Conservation (phyloP, 2,797 vertebrate genomes). For the Chromobotia macracanthus region DNA sequence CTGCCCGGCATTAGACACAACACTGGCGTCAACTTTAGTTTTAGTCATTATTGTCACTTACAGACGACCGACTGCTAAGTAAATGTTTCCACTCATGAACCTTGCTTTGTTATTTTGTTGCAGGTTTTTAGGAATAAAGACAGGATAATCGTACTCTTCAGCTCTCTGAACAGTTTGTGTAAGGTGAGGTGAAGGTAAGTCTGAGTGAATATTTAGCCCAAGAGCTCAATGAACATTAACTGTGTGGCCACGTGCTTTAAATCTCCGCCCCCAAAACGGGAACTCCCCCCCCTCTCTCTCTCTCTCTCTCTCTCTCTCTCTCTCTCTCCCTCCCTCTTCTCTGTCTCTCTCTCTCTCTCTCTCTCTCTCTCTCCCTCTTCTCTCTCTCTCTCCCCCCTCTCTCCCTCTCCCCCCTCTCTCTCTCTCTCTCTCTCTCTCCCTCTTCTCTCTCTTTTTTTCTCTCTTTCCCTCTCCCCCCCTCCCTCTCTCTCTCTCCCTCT, state of each 20-base stretch:
- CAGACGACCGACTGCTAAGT: background rate
- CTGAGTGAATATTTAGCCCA: background rate
- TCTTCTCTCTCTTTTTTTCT: no score
- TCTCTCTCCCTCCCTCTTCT: no score
- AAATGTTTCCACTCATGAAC: background rate
- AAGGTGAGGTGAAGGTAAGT: constrained; percentile 9
- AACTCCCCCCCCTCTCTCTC: constrained; percentile 3
- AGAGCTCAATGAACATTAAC: background rate
- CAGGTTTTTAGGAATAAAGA: background rate
- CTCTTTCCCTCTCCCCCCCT: background rate
- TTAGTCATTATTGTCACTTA: constrained; percentile 50
- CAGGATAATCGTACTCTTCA: no score
- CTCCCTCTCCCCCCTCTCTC: constrained; percentile 1
- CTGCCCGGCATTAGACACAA: constrained; percentile 27
- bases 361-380: constrained; percentile 1
- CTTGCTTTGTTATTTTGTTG: background rate
- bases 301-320: background rate
- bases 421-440: background rate
- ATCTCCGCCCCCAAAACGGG: constrained; percentile 37
- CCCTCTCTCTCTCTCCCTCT: background rate
- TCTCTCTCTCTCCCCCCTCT: background rate
- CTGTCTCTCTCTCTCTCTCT: background rate
- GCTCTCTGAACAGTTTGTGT: background rate
- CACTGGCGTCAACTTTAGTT: constrained; percentile 49
- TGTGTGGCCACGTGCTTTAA: constrained; percentile 32